Percentiles rank a stretch among this genome's conserved stretches.
These are phyloP conservation scores for Ecliptopera silaceata DNA, from an alignment of 2,888 invertebrate species.

Conservation along the genomic window DNA sequence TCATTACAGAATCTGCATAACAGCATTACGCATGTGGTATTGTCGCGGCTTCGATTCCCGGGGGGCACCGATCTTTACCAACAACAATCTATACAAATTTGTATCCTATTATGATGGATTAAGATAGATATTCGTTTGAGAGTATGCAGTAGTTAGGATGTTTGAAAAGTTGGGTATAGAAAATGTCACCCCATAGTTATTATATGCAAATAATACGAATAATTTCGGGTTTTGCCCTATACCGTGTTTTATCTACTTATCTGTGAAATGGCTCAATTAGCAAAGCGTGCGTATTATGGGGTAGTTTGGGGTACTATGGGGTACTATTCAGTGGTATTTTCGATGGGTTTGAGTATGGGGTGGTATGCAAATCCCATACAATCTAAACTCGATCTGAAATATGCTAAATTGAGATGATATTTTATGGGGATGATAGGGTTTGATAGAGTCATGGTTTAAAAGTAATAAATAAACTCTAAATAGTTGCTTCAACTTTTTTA, in stretches of 20 bases:
- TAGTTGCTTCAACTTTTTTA: constrained; percentile 8
- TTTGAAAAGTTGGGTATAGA: constrained; percentile 2
- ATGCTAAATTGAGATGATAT: constrained; percentile 80
- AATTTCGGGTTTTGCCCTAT: constrained; percentile 71
- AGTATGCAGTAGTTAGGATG: neutral
- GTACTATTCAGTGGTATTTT: constrained; percentile 31
- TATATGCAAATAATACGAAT: constrained; percentile 81
- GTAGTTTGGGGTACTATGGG: neutral
- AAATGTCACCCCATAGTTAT: constrained; percentile 74
- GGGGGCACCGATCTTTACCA: constrained; percentile 46
- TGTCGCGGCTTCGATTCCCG: constrained; percentile 62
- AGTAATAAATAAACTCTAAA: too few relatives aligned
- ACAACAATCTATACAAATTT: constrained; percentile 21
- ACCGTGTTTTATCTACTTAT: constrained; percentile 82
- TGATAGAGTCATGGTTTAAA: constrained; percentile 29
- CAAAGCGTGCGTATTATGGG: constrained; percentile 52
- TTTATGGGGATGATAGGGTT: constrained; percentile 56
- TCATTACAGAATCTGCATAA: constrained; percentile 76
- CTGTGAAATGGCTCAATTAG: constrained; percentile 82
- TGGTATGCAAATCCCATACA: constrained; percentile 54
- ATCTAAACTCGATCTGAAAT: constrained; percentile 65
- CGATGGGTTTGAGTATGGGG: constrained; percentile 20
- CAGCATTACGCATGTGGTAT: constrained; percentile 64
- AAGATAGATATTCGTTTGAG: constrained; percentile 31
- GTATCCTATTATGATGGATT: neutral